Evolutionary conservation across 2,797 vertebrate genomes (phyloP), one percentile per base, ranked within the genome.

Genomic region (Silurus aristotelis): DNA sequence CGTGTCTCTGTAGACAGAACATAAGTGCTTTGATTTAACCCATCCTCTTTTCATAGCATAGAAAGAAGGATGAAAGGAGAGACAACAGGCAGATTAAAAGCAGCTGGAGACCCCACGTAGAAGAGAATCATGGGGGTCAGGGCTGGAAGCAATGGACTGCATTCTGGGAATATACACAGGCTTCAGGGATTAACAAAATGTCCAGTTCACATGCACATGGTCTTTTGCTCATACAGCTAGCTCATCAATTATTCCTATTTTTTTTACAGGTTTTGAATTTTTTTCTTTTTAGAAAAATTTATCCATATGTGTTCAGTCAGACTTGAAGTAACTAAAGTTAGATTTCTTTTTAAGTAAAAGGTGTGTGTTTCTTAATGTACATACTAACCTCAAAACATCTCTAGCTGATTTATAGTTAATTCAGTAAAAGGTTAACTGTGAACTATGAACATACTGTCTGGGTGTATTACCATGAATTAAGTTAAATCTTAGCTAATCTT

Each of bases 41-140:
- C 89, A 89, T 89, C 85, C 90, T 88, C 82, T 85, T 83, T 84
- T 84, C 61, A 22, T 85, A 87, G 87, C 89, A 67, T 66, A 75
- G 80, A 83, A 85, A 58, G 79, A 48, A 73, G 88, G 85, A 88
- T 87, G 87, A 88, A 87, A 84, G 83, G 27, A 3, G 58, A 85
- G 84, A 86, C 77, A 86, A 82, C 56, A 38, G 73, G 75, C 80
- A 89, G 87, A 83, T 87, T 88, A 90, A 84, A 73, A 87, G 81
- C 89, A 89, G 89, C 90, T 90, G 89, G 86, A 90, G 86, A 90
- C 86, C 85, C 82, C 86, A 88, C 85, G 83, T 89, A 89, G 87
- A 88, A 89, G 89, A 86, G 90, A 89, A 89, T 86, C 88, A 88
- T 81, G 85, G 76, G 86, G 87, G 88, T 91, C 89, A 87, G 70